These are phyloP conservation scores for Sialis fuliginosa DNA, from an alignment of 2,888 invertebrate genomes.

Conservation along the genomic window DNA sequence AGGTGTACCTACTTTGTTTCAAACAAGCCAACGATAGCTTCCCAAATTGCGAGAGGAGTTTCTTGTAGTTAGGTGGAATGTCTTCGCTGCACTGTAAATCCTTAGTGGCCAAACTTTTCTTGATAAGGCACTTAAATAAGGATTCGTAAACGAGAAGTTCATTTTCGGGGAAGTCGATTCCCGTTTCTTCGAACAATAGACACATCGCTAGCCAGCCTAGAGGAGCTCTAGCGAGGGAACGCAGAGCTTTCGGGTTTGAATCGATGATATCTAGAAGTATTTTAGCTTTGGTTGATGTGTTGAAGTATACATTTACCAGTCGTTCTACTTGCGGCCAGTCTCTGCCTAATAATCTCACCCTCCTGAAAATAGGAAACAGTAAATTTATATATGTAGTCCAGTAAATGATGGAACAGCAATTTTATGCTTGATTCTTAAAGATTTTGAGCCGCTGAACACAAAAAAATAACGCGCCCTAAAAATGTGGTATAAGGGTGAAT, in stretches of 20 bases:
- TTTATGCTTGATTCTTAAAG: too few relatives aligned
- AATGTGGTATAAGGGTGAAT: too few relatives aligned
- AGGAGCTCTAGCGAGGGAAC: slow-evolving; percentile 30
- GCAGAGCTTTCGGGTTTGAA: slow-evolving; percentile 21
- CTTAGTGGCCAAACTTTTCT: slow-evolving; percentile 18
- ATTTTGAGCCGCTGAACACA: too few relatives aligned
- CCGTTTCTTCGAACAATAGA: slow-evolving; percentile 29
- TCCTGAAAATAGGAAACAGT: slow-evolving; percentile 6
- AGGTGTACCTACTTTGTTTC: slow-evolving; percentile 27
- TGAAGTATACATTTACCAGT: slow-evolving; percentile 28
- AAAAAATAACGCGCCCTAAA: too few relatives aligned
- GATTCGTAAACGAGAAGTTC: slow-evolving; percentile 21
- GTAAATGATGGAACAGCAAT: too few relatives aligned
- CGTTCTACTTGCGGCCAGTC: slow-evolving; percentile 30
- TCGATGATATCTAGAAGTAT: slow-evolving; percentile 24
- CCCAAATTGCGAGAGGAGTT: slow-evolving; percentile 32
- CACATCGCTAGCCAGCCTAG: slow-evolving; percentile 33
- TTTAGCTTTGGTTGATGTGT: slow-evolving; percentile 24
- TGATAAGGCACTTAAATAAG: slow-evolving; percentile 20
- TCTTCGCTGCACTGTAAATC: not conserved
- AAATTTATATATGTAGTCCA: too few relatives aligned
- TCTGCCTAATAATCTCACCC: slow-evolving; percentile 28
- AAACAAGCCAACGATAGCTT: slow-evolving; percentile 30
- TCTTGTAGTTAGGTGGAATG: slow-evolving; percentile 25
- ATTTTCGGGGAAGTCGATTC: slow-evolving; percentile 22